These are phyloP conservation scores for Melipona bicolor DNA, from an alignment of 2,888 invertebrate genomes.

Conservation along the genomic window DNA sequence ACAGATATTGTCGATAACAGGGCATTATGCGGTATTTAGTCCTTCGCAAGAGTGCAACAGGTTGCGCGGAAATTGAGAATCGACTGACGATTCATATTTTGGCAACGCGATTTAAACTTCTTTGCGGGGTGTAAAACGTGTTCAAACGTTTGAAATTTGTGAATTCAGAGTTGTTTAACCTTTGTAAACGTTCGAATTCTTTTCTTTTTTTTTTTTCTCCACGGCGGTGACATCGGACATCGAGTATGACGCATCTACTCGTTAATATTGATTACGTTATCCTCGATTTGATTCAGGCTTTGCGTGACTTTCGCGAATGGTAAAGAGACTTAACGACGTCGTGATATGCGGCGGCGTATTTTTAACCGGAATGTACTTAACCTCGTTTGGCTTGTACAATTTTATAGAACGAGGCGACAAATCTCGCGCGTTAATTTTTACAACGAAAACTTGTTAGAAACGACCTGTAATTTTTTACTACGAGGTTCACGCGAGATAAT, in stretches of 20 bases:
- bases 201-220: not conserved
- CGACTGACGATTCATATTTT: constrained; percentile 32
- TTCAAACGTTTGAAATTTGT: not conserved
- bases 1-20: constrained; percentile 1
- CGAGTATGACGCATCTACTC: not conserved
- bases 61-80: constrained; percentile 42
- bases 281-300: not conserved
- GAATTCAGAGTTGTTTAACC: not conserved
- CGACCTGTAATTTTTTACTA: not conserved
- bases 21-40: constrained; percentile 20
- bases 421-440: not conserved
- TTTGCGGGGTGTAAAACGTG: too few species aligned
- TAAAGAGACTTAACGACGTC: not conserved
- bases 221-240: not conserved
- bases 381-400: not conserved
- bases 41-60: constrained; percentile 34
- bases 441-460: not conserved
- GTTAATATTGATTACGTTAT: constrained; percentile 5
- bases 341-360: not conserved
- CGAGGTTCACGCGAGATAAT: not conserved
- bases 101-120: not conserved
- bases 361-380: not conserved
- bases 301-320: not conserved
- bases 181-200: not conserved
- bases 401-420: not conserved